Base-by-base conservation (phyloP, 1,140 invertebrate genomes). In the Chironomus tepperi region DNA sequence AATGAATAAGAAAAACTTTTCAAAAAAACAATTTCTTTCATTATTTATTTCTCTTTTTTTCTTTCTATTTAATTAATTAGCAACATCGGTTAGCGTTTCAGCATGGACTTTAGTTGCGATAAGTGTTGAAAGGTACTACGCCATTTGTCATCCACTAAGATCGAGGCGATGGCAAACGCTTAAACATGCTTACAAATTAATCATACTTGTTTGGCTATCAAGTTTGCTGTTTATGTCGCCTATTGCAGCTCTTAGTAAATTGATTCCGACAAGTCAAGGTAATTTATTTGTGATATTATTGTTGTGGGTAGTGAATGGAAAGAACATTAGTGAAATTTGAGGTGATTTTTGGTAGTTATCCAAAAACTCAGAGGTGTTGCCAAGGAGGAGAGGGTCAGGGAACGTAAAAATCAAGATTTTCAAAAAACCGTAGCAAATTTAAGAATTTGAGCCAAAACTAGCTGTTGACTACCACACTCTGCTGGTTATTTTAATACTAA, bases 101-200 rank as follows among this genome's bases (percentile, higher is more conserved):
- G 93, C 93, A 0, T 96, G 93, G 91, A 97, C 95, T 0, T 79
- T 97, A 57, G 94, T 96, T 9, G 91, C 93, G 0, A 96, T 97
- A 79, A 94, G 93, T 1, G 83, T 96, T 76, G 95, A 97, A 81
- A 84, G 95, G 0, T 97, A 95, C 83, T 96, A 94, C 80, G 95
- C 95, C 34, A 97, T 97, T 77, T 96, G 94, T 79, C 88, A 91
- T 74, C 94, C 95, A 0, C 80, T 97, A 18, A 89, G 92, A 75
- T 94, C 92, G 0, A 85, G 92, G 75, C 86, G 89, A 74, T 96
- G 95, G 94, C 94, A 97, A 84, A 97, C 94, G 0, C 86, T 92
- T 75, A 93, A 90, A 75, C 93, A 96, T 81, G 92, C 93, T 16
- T 95, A 94, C 83, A 94, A 93, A 83, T 92, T 93, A 86, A 93